phyloP scores from a whole-genome alignment of 2,113 vertebrate genomes.

The Rissa tridactyla region DNA sequence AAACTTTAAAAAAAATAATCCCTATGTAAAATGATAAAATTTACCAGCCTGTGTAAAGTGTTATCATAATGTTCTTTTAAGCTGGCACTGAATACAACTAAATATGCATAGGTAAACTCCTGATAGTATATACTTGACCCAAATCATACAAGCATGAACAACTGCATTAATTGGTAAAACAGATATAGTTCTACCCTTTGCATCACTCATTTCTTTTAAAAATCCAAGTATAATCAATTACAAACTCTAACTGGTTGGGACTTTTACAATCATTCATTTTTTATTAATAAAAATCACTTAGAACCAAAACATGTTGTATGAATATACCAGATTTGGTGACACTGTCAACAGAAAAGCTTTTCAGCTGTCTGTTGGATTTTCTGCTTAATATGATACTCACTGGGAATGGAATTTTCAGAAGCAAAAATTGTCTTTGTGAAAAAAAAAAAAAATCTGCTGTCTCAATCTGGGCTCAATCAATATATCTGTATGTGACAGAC shows the following conservation, averaged over 20 bases:
- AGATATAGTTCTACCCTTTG: background rate
- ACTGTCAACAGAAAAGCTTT: background rate
- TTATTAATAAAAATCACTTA: background rate
- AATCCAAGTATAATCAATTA: background rate
- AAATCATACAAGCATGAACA: background rate
- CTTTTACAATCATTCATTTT: background rate
- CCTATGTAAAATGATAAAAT: background rate
- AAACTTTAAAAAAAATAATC: background rate
- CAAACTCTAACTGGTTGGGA: background rate
- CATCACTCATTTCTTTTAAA: background rate
- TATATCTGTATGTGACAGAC: background rate
- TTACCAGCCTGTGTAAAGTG: background rate
- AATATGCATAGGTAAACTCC: background rate
- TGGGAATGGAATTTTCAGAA: background rate
- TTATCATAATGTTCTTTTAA: background rate
- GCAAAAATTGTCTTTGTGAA: background rate
- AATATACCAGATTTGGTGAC: background rate
- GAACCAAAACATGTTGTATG: background rate
- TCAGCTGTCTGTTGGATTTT: background rate
- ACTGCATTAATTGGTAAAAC: background rate
- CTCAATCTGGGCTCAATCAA: background rate
- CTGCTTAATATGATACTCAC: background rate
- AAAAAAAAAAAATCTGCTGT: background rate
- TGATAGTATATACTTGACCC: background rate
- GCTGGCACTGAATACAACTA: background rate